Evolutionary conservation across 2,888 invertebrate species (phyloP).

Genomic region (Pteria penguin): DNA sequence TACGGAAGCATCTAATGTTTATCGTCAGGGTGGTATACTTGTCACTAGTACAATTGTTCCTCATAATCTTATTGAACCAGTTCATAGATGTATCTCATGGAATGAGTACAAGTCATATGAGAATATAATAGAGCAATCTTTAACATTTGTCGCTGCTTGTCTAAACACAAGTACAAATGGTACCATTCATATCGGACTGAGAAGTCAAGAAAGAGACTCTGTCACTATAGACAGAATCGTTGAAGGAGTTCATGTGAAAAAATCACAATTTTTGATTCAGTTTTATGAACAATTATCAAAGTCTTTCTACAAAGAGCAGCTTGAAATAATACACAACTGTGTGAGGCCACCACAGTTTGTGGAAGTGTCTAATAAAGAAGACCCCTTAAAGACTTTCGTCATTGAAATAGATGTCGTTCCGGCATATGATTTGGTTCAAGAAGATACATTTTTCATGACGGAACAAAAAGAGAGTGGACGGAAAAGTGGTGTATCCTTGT

Average conservation of each 20-base stretch:
- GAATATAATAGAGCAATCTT: constrained; percentile 23
- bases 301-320: constrained; percentile 43
- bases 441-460: constrained; percentile 45
- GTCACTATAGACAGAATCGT: constrained; percentile 46
- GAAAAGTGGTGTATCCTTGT: neutral
- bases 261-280: no score
- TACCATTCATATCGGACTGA: constrained; percentile 51
- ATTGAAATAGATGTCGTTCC: constrained; percentile 58
- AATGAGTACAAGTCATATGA: neutral
- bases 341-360: constrained; percentile 53
- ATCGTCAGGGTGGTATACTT: constrained; percentile 24
- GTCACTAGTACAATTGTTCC: constrained; percentile 9
- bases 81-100: constrained; percentile 22
- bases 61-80: constrained; percentile 28
- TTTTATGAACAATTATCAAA: constrained; percentile 33
- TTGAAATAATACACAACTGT: constrained; percentile 44
- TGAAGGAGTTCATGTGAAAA: constrained; percentile 43
- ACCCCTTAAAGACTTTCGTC: constrained; percentile 16
- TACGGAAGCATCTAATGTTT: neutral
- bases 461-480: neutral
- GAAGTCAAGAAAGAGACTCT: no score
- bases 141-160: constrained; percentile 38
- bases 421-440: constrained; percentile 25
- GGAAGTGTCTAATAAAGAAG: constrained; percentile 31
- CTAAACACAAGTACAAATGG: constrained; percentile 44